Evolutionary conservation across 2,113 vertebrate species (phyloP).

Genomic region (Chaetorhynchus papuensis): DNA sequence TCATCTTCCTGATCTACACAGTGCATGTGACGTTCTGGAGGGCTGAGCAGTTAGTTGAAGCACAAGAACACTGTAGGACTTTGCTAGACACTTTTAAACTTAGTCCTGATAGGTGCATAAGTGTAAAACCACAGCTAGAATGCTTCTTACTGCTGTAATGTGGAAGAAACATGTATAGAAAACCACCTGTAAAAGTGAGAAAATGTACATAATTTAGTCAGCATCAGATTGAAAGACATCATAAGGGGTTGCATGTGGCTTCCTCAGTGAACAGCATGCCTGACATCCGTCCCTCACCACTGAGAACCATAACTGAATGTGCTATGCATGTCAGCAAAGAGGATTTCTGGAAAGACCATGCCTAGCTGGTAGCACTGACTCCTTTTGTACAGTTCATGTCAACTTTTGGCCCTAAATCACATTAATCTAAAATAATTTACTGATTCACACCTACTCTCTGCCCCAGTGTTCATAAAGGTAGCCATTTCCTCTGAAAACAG

Average conservation of each 20-base stretch:
- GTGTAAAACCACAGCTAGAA: background rate
- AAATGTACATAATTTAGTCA: background rate
- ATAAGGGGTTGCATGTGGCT: background rate
- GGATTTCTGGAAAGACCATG: background rate
- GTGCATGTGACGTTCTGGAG: background rate
- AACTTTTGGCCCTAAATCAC: background rate
- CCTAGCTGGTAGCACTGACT: background rate
- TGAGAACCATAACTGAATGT: background rate
- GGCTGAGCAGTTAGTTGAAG: background rate
- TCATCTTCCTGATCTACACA: background rate
- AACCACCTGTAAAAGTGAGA: background rate
- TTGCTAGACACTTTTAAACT: background rate
- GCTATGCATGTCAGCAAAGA: fast-evolving
- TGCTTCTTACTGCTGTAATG: background rate
- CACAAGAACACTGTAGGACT: background rate
- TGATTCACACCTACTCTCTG: background rate
- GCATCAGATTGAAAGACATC: background rate
- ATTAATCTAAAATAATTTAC: background rate
- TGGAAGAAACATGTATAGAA: background rate
- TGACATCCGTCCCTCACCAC: background rate
- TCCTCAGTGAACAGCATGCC: background rate
- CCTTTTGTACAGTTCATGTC: background rate
- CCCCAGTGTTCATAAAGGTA: background rate
- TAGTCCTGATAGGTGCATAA: background rate
- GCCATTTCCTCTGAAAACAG: background rate